Base-by-base conservation (phyloP, 2,888 invertebrate species). In the Caenorhabditis sinica region DNA sequence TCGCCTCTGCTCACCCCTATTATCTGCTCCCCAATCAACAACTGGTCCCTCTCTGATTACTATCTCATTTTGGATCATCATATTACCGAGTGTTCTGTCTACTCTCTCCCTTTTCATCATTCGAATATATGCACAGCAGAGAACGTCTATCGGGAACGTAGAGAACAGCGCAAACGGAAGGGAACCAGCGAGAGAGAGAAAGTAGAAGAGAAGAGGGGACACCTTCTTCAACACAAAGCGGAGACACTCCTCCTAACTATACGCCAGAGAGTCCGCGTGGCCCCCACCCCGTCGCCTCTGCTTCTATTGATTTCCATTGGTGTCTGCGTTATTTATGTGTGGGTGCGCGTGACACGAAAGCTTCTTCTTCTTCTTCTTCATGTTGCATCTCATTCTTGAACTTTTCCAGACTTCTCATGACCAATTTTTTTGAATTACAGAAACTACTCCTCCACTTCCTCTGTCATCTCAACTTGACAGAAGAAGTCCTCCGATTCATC, bases 261-360 rank as follows among this genome's bases (percentile, higher is more conserved):
- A 43, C 28, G 43, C 63, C 63, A 60, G 11, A 40, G 40, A 40
- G 28, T 66, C 65, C 23, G 43, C 49, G 49, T 17, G 66, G 66
- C n/a, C 66, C 66, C 33, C 65, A 36, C 61, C 11, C 61, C 28
- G 49, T 63, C 65, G 66, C 15, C 53, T 40, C 71, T 58, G 25
- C 33, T 45, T 60, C 60, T 60, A 45, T 58, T 30, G 30, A 60
- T 72, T 49, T 20, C 30, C 45, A 60, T 60, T 60, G 60, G 33
- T 71, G 58, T 71, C 71, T 71, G 45, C 60, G 28, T 56, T 25
- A 40, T 45, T 9, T 51, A 36, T 36, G 30, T 45, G 25, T 40
- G 25, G 13, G 60, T 60, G n/a, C 30, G n/a, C 33, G 33, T 45
- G 30, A 40, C 49, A 28, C 66, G 30, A 30, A 43, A 23, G 20